Evolutionary conservation across 2,888 invertebrate genomes (phyloP), one percentile per base, ranked within the genome.

Genomic region (Clepsis dumicolana): DNA sequence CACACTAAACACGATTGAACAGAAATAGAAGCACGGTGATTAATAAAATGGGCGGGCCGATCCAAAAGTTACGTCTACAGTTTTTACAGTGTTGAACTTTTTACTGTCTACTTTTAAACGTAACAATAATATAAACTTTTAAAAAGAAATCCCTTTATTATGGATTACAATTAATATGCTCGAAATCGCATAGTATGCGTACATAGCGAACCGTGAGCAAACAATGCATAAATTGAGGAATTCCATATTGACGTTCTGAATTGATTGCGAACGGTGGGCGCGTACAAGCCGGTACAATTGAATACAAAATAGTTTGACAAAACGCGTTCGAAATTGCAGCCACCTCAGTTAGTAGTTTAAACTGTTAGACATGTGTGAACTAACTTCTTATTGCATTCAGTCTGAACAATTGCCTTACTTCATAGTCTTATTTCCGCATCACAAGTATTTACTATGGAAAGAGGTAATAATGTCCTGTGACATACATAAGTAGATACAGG

Each of bases 221-320:
- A 53, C 32, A 25, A 63, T 50, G 67, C 62, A 62, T 63, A 50
- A 62, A 67, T 66, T 54, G 61, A 48, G 52, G 35, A 16, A 18
- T 41, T 64, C 53, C 52, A 35, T 56, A 61, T 66, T 61, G 66
- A 66, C 44, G 32, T 18, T 41, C 52, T 18, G 25, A 61, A 66
- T 61, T 66, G 66, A 61, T 66, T 66, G 54, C 35, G 35, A 48
- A 65, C 25, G 59, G 21, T 61, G 66, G 12, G 4, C 61, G 35
- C 35, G 32, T 50, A 53, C 48, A 57, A 57, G 56, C 48, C 32
- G 41, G 25, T 41, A 44, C 64, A 16, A 21, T 48, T 48, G 10
- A 48, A 24, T 52, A n/a, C 5, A 4, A 57, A 64, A 64, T 57
- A 50, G 50, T 54, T 27, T 64, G 56, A 32, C 5, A 29, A 54